Evolutionary conservation across 2,888 invertebrate species (phyloP).

Genomic region (Diarsia dahlii): DNA sequence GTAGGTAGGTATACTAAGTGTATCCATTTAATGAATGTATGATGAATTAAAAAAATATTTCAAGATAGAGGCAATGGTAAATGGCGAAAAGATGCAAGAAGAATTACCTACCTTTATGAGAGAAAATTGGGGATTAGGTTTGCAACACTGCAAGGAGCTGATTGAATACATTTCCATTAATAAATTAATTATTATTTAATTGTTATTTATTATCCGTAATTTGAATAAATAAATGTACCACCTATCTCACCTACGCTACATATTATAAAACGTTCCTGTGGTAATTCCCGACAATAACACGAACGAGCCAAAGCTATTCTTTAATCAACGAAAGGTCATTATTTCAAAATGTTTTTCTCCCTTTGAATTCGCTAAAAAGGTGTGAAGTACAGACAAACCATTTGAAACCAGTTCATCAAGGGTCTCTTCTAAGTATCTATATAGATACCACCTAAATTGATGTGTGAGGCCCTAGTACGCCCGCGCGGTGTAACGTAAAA

Average conservation of each 20-base stretch:
- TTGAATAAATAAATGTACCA: too few species aligned
- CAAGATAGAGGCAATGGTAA: too few species aligned
- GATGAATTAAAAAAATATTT: too few species aligned
- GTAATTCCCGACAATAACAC: neutral
- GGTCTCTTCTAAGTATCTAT: neutral
- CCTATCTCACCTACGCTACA: too few species aligned
- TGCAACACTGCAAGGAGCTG: neutral
- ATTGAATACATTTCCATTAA: neutral
- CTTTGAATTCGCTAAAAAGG: neutral
- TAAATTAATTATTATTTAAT: too few species aligned
- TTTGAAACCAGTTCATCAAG: conserved; percentile 23
- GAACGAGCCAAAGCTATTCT: neutral
- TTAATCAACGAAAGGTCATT: neutral
- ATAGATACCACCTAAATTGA: neutral
- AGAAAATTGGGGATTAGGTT: neutral
- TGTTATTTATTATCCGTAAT: too few species aligned
- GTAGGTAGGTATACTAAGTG: too few species aligned
- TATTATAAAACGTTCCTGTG: neutral
- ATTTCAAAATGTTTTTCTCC: neutral
- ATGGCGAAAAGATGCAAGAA: neutral
- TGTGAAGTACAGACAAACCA: neutral
- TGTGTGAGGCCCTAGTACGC: neutral
- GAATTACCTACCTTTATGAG: too few species aligned
- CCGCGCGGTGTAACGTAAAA: neutral
- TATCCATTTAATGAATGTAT: too few species aligned